Evolutionary conservation across 2,113 vertebrate species (phyloP), one percentile per base, ranked within the genome.

Genomic region (Myrmecobius fasciatus): DNA sequence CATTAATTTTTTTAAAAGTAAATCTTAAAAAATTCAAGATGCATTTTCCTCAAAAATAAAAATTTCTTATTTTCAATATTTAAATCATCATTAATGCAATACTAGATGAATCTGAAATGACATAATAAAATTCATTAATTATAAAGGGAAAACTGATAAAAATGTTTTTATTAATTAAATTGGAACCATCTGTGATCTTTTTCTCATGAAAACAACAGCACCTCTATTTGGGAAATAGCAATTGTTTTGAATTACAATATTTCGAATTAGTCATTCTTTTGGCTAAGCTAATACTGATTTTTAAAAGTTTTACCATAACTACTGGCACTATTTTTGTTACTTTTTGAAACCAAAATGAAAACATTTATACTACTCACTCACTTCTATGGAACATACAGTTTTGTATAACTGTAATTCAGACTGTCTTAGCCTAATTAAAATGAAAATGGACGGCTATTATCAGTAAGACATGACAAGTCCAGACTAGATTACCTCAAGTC

Each of bases 31-130:
- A 43, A 24, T n/a, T 56, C n/a, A 46, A 28, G 53, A 56, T 52
- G 46, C 8, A 95, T 96, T 95, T 93, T 93, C 36, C 52, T 94
- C 31, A 56, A 53, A 94, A 90, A 52, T 95, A 54, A 97, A 92
- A 96, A 46, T 92, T 92, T n/a, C 3, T 3, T 91, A 95, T 94
- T 91, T 91, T 31, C 75, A 97, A 94, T 96, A 89, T 95, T 95
- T 97, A 97, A 92, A 83, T 94, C n/a, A 88, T 92, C 56, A 94
- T 96, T 96, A 96, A 46, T 89, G n/a, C 97, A n/a, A 97, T 97
- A 97, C 95, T 96, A 97, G 96, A 96, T 97, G 95, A 95, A 95
- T 96, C 90, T 90, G 20, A 47, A 95, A 96, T 60, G 56, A 89
- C 25, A 94, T 43, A 93, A 93, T 94, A 93, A 93, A 93, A 48